phyloP scores from a whole-genome alignment of 2,888 invertebrate genomes.

The Lepetodrilus schrolli region DNA sequence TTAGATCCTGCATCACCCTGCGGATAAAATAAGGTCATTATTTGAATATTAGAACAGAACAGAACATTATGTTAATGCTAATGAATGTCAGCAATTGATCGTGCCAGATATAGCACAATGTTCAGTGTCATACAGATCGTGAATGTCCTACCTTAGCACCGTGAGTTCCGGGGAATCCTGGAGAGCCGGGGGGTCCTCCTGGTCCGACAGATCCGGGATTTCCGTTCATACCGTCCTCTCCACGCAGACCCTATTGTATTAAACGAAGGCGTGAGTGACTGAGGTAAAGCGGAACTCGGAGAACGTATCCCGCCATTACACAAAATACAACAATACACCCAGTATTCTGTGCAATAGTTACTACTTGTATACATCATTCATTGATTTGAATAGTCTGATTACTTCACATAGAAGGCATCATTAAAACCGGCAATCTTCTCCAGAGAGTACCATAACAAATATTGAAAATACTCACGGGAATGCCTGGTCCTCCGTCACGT shows the following conservation, averaged over 20 bases:
- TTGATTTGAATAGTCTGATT: too few relatives aligned
- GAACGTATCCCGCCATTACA: too few relatives aligned
- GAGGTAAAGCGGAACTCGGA: not conserved
- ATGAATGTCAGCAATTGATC: not conserved
- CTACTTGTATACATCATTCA: too few relatives aligned
- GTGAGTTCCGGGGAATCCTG: slow-evolving; percentile 62
- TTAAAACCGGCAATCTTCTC: too few relatives aligned
- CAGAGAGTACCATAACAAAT: too few relatives aligned
- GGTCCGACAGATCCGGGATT: slow-evolving; percentile 83
- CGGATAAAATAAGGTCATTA: not conserved
- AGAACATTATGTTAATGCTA: too few relatives aligned
- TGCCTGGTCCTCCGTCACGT: slow-evolving; percentile 57
- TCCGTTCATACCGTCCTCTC: slow-evolving; percentile 80
- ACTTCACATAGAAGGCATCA: too few relatives aligned
- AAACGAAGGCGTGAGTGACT: too few relatives aligned
- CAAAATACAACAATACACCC: too few relatives aligned
- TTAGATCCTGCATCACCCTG: slow-evolving; percentile 59
- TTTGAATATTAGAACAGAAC: too few relatives aligned
- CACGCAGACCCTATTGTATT: slow-evolving; percentile 61
- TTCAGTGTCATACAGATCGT: not conserved
- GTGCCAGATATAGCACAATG: not conserved
- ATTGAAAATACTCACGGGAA: slow-evolving; percentile 49
- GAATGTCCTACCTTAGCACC: slow-evolving; percentile 58
- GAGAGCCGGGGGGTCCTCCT: slow-evolving; percentile 77
- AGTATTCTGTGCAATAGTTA: too few relatives aligned